These are phyloP conservation scores for Microctenopoma steveboyesi DNA, from an alignment of 2,797 vertebrate genomes.

Conservation along the genomic window DNA sequence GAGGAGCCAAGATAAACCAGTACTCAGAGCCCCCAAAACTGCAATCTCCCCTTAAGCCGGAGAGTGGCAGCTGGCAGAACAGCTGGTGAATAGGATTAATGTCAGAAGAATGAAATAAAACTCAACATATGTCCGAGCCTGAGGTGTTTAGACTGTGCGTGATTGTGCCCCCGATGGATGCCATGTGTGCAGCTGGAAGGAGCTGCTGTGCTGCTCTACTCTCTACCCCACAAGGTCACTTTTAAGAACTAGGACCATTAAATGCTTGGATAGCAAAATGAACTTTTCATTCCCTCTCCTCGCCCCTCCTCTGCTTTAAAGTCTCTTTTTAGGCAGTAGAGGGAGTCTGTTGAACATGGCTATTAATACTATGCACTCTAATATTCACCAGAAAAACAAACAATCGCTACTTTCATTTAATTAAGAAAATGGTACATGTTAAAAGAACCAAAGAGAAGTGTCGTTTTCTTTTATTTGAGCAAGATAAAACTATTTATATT, in stretches of 20 bases:
- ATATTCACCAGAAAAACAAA: conserved; percentile 38
- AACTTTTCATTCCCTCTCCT: conserved; percentile 85
- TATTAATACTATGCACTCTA: conserved; percentile 35
- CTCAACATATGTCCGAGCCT: conserved; percentile 99
- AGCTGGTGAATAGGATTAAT: conserved; percentile 99
- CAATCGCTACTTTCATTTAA: conserved; percentile 44
- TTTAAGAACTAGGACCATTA: conserved; percentile 91
- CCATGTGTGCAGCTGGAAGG: conserved; percentile 99
- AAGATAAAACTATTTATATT: conserved; percentile 11
- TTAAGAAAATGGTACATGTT: conserved; percentile 15
- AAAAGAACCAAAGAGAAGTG: conserved; percentile 26
- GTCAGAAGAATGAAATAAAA: conserved; percentile 99
- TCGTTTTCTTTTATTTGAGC: conserved; percentile 25
- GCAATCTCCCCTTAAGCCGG: conserved; percentile 96
- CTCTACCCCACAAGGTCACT: conserved; percentile 97
- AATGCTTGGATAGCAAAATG: conserved; percentile 89
- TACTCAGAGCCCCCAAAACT: conserved; percentile 94
- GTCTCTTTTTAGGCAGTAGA: conserved; percentile 41
- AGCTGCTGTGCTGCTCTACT: conserved; percentile 88
- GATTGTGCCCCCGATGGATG: conserved; percentile 98
- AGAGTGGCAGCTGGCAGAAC: conserved; percentile 99
- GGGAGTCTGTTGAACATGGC: conserved; percentile 42
- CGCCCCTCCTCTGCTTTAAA: conserved; percentile 72
- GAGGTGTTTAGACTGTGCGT: conserved; percentile 97
- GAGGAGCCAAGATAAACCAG: conserved; percentile 87